Conservation (phyloP, 2,888 invertebrate genomes). For the Nasonia oneida region DNA sequence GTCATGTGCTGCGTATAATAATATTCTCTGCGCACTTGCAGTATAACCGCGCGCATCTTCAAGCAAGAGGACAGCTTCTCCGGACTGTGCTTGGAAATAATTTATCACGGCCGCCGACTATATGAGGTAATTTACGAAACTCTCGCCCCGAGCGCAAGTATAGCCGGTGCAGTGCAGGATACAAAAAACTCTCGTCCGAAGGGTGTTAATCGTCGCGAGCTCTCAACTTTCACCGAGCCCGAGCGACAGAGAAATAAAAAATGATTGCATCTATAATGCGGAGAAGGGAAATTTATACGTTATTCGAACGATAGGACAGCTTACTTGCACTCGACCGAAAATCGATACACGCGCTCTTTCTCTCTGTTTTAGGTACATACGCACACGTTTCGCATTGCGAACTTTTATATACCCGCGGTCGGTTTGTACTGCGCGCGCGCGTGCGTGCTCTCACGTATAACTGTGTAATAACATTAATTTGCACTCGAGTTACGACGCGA, state of each 20-base stretch:
- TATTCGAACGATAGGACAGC: neutral
- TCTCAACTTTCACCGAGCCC: conserved; percentile 48
- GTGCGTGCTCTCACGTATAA: neutral
- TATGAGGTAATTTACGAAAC: conserved; percentile 57
- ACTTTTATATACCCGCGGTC: conserved; percentile 21
- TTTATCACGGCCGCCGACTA: conserved; percentile 43
- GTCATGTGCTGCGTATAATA: neutral
- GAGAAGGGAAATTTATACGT: neutral
- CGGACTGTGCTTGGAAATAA: conserved; percentile 55
- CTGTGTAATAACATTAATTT: conserved; percentile 43
- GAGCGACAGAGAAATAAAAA: conserved; percentile 30
- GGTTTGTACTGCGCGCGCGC: conserved; percentile 26
- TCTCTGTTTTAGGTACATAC: neutral
- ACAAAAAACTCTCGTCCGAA: conserved; percentile 29
- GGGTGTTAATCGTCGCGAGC: conserved; percentile 33
- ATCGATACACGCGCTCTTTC: conserved; percentile 39
- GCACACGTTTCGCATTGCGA: neutral
- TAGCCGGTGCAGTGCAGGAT: neutral
- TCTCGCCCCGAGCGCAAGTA: conserved; percentile 26
- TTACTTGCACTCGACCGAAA: conserved; percentile 16
- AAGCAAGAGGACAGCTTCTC: conserved; percentile 15
- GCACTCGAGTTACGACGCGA: conserved; percentile 38
- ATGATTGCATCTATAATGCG: conserved; percentile 43
- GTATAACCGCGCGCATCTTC: conserved; percentile 8
- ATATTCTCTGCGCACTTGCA: conserved; percentile 17